A percentile compares a stretch with the other conserved stretches of the same genome.
Evolutionary conservation across 2,797 vertebrate genomes (phyloP).

Genomic region (Dipus sagitta): DNA sequence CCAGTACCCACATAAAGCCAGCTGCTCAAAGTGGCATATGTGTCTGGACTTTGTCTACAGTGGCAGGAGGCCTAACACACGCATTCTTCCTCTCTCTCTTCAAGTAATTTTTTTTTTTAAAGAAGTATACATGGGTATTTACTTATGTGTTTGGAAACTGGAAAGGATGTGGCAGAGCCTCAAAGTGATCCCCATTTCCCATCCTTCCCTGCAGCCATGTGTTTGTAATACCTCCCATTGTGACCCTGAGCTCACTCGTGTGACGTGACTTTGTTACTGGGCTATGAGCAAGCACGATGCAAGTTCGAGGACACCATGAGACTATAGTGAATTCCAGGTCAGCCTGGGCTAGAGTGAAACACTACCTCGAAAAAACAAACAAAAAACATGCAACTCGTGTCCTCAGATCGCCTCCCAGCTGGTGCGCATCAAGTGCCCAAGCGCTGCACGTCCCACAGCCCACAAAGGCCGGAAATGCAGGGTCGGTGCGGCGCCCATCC

Average conservation of each 20-base stretch:
- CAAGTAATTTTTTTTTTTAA: too few species aligned
- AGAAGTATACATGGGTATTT: not conserved
- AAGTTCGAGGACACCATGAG: too few species aligned
- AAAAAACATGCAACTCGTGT: not conserved
- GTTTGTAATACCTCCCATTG: not conserved
- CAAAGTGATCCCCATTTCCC: not conserved
- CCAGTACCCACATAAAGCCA: too few species aligned
- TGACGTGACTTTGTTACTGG: too few species aligned
- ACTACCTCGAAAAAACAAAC: too few species aligned
- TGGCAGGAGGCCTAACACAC: too few species aligned
- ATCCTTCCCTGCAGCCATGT: not conserved
- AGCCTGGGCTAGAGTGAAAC: too few species aligned
- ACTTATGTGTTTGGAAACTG: not conserved
- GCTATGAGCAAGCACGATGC: too few species aligned
- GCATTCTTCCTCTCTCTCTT: too few species aligned
- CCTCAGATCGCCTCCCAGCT: not conserved
- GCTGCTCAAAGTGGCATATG: too few species aligned
- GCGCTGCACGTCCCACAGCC: not conserved
- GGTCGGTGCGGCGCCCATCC: not conserved
- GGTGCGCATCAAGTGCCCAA: not conserved
- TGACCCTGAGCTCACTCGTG: not conserved
- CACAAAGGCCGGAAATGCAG: conserved; percentile 14
- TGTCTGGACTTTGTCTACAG: too few species aligned
- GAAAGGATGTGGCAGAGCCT: not conserved
- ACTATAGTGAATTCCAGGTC: too few species aligned